These are phyloP conservation scores for Rattus rattus DNA, from an alignment of 2,113 vertebrate species.

Conservation along the genomic window DNA sequence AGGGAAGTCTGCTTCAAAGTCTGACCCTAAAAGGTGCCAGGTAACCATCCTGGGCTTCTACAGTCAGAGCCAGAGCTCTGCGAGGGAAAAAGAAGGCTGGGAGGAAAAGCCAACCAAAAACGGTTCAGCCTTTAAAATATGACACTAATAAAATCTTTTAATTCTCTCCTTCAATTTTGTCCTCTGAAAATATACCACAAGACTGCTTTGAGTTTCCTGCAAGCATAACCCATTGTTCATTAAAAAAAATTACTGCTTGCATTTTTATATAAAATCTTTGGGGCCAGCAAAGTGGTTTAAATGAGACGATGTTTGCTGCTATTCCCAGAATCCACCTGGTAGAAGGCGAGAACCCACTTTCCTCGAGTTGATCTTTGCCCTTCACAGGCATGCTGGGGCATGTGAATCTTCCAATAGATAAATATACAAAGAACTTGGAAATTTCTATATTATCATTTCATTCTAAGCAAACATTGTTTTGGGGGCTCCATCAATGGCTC, in stretches of 20 bases:
- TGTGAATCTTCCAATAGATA: not conserved
- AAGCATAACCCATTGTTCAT: conserved; percentile 68
- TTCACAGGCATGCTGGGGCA: not conserved
- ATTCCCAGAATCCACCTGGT: not conserved
- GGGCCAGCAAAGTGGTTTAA: not conserved
- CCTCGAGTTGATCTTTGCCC: not conserved
- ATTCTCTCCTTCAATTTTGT: conserved; percentile 65
- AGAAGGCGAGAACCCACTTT: not conserved
- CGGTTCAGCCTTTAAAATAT: not conserved
- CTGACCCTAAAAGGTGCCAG: not conserved
- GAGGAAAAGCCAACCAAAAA: conserved; percentile 53
- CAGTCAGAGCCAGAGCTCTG: not conserved
- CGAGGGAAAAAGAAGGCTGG: not conserved
- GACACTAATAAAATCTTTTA: conserved; percentile 29
- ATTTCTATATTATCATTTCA: conserved; percentile 63
- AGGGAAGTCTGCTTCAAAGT: conserved; percentile 14
- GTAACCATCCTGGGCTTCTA: conserved; percentile 48
- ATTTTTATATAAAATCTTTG: not conserved
- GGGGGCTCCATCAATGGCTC: not conserved
- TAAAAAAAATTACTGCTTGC: not conserved
- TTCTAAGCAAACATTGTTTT: not conserved
- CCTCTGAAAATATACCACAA: conserved; percentile 63
- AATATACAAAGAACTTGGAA: not conserved
- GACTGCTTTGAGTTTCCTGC: conserved; percentile 75
- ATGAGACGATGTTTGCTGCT: not conserved